Conservation (phyloP, 2,888 invertebrate species). For the Pachycephus smyrnensis region DNA sequence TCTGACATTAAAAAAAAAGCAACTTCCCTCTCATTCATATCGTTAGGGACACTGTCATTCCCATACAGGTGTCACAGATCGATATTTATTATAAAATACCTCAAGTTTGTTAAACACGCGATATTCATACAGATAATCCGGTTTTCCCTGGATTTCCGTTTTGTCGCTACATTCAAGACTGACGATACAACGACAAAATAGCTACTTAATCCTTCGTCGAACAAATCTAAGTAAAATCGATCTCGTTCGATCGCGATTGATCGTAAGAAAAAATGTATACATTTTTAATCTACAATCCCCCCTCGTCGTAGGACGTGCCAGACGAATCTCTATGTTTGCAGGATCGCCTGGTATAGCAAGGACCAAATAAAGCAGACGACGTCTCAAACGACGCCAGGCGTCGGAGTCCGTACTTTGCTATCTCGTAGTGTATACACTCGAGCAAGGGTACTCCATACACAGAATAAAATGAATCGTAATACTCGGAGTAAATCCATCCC, state of each 20-base stretch:
- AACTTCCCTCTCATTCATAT: constrained; percentile 30
- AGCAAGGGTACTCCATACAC: background rate
- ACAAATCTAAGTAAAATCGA: background rate
- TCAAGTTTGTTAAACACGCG: background rate
- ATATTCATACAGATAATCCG: background rate
- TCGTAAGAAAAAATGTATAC: background rate
- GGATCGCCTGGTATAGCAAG: background rate
- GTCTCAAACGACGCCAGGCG: background rate
- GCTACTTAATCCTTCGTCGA: too few relatives aligned
- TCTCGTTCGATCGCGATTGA: too few relatives aligned
- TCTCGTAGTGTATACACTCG: background rate
- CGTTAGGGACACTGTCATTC: constrained; percentile 3
- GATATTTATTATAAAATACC: constrained; percentile 18
- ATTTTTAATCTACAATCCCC: background rate
- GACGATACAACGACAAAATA: too few relatives aligned
- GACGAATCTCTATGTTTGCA: background rate
- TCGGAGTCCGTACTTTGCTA: background rate
- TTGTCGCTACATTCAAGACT: background rate
- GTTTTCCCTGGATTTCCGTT: background rate
- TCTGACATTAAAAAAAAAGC: constrained; percentile 30
- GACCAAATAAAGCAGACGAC: background rate
- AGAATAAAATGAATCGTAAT: constrained; percentile 42
- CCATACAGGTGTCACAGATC: constrained; percentile 16
- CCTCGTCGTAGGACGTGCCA: background rate
- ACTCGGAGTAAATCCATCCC: constrained; percentile 39